Base-by-base conservation (phyloP, 1,140 invertebrate species). In the Armadillidium nasatum region DNA sequence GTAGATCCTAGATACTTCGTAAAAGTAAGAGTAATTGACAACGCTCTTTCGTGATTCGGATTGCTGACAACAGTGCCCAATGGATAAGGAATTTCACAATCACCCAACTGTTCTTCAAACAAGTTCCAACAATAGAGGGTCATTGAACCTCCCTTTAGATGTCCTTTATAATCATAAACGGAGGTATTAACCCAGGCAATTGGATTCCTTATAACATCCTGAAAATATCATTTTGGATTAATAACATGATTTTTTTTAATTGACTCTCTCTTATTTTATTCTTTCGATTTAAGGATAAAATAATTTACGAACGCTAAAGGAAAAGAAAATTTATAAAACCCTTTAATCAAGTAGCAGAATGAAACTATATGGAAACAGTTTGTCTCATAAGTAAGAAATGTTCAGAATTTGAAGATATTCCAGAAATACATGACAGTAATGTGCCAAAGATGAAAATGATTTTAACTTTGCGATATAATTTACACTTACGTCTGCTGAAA, bases 131-230 rank as follows among this genome's bases (percentile, higher is more conserved):
- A 92, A 82, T 93, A 94, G 0, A 98, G 86, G 2, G 93, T 94
- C 84, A 92, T 90, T n/a, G 91, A 90, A 15, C 93, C 94, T 23
- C 87, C 91, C 81, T 92, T 90, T 21, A 98, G 85, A 80, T 93
- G 91, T 82, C 92, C 90, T 83, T 93, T 94, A 84, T 94, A 98
- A 85, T 98, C 95, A 86, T 95, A 98, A 78, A 98, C 88, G 67
- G 95, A 94, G 0, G 94, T 92, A 84, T 97, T 98, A 0, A 93
- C 94, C 95, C 95, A 98, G 22, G 93, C 94, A 73, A 98, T 85
- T 3, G 93, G 92, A 85, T 93, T 93, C 79, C 91, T 89, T 80
- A 89, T 90, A 82, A 88, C 85, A 46, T 92, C 91, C 87, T 92
- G 86, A 76, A 76, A 80, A 75, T 44, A 67, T 23, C 50, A 43